A percentile compares a stretch with the other conserved stretches of the same genome.
phyloP scores from a whole-genome alignment of 2,888 invertebrate genomes.

The Pyrrhosoma nymphula region DNA sequence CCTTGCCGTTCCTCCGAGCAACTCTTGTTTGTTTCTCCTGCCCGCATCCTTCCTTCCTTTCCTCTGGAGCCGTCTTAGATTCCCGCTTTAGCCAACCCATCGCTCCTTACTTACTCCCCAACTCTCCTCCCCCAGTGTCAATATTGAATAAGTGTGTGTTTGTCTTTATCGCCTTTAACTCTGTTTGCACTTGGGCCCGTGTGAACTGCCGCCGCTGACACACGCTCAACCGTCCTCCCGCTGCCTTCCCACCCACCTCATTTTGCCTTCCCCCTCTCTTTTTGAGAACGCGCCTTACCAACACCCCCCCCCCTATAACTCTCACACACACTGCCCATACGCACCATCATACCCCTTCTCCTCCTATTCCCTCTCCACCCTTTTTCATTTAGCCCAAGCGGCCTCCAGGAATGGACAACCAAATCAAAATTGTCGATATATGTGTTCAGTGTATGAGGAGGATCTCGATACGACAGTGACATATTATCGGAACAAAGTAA shows the following conservation, averaged over 20 bases:
- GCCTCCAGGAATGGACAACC: no score
- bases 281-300: background rate
- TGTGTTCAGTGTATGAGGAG: no score
- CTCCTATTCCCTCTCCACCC: background rate
- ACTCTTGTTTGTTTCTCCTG: constrained; percentile 13
- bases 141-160: constrained; percentile 33
- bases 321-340: no score
- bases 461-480: no score
- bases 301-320: background rate
- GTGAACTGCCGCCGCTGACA: background rate
- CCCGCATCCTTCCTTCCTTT: constrained; percentile 22
- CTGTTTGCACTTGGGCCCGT: background rate
- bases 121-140: background rate
- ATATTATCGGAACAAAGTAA: no score
- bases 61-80: background rate
- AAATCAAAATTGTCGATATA: no score
- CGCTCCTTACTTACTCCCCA: background rate
- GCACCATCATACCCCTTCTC: background rate
- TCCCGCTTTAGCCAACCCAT: constrained; percentile 29
- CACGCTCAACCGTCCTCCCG: background rate
- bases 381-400: background rate
- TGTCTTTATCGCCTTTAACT: constrained; percentile 36
- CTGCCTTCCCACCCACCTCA: background rate
- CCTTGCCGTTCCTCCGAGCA: background rate
- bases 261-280: background rate